These are phyloP conservation scores for Falco peregrinus DNA, from an alignment of 2,797 vertebrate genomes.

Conservation along the genomic window DNA sequence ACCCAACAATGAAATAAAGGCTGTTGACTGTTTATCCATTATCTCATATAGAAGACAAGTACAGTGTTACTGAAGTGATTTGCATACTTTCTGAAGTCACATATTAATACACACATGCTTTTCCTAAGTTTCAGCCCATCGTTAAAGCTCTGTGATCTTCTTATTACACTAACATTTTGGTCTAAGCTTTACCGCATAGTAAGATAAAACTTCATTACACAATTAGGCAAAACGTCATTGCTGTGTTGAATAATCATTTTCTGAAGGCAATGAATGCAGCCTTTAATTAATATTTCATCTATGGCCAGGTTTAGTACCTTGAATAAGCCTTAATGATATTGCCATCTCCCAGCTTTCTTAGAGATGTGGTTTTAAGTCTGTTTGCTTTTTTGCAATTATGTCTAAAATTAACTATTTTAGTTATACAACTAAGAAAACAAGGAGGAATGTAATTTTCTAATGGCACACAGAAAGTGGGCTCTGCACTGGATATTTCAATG, in stretches of 20 bases:
- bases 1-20: neutral
- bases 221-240: conserved; percentile 43
- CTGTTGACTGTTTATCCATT: neutral
- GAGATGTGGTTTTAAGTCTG: neutral
- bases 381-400: neutral
- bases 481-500: neutral
- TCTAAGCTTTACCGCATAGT: neutral
- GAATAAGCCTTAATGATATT: conserved; percentile 54
- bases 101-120: neutral
- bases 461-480: neutral
- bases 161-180: neutral
- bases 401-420: conserved; percentile 24
- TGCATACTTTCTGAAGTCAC: neutral
- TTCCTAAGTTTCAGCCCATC: neutral
- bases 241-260: conserved; percentile 59
- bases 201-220: conserved; percentile 24
- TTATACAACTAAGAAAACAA: neutral
- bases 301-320: conserved; percentile 10
- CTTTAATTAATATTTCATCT: conserved; percentile 69
- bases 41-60: neutral
- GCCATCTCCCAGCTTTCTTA: neutral
- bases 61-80: neutral
- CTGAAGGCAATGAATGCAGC: conserved; percentile 42
- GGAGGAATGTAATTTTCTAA: neutral
- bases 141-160: conserved; percentile 17